Evolutionary conservation across 2,888 invertebrate genomes (phyloP), one percentile per base, ranked within the genome.

Genomic region (Lepidochitona cinerea): DNA sequence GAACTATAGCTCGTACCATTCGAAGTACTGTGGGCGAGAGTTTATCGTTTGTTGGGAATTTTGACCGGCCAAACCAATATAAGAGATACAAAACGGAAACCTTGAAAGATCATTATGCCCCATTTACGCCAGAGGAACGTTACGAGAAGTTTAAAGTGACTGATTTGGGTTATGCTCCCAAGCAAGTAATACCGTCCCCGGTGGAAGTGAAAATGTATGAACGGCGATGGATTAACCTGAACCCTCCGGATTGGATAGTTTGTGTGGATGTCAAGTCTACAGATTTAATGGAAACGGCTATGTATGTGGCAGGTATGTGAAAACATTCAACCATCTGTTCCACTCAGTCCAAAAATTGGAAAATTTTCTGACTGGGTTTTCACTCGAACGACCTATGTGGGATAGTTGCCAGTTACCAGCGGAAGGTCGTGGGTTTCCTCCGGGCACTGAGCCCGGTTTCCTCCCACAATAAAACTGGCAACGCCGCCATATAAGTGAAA

Each of bases 91-190:
- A n/a, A 9, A n/a, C 26, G 3, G 64, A 59, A 29, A 32, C n/a
- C 14, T 29, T 59, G 64, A 59, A 59, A 29, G 68, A 68, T 32
- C n/a, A 37, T 14, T 68, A 68, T 18, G 68, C 37, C 68, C 68
- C 68, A 9, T 68, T 29, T 32, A 68, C 68, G 9, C 23, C 49
- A 1, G 41, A 41, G 18, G 23, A 23, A 29, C 68, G 68, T 1
- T 68, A 68, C 32, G 49, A 37, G 14, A 37, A 29, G 1, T 26
- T 4, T 26, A 36, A 1, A 1, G 29, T 66, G n/a, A 36, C 33
- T 23, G 37, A 66, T 7, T 26, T 66, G 18, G 35, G 29, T 3
- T 18, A 36, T n/a, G 66, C 35, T 66, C 37, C 37, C 35, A 66
- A 37, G 18, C 37, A 23, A 35, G 35, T 66, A 3, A 35, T 66